Evolutionary conservation across 2,888 invertebrate genomes (phyloP).

Genomic region (Polydesmus complanatus): DNA sequence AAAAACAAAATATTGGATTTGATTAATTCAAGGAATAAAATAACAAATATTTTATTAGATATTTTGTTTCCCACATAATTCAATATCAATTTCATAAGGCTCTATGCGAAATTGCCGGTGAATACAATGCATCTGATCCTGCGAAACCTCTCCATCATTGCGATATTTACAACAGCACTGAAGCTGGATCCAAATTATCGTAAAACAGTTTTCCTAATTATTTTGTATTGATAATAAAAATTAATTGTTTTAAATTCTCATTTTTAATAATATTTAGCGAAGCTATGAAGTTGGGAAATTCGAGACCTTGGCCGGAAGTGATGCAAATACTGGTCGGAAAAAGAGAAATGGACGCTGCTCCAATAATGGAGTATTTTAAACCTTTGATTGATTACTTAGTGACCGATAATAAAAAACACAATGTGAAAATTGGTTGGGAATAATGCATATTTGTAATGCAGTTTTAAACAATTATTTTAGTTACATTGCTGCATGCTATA

Average conservation of each 20-base stretch:
- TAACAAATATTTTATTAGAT: conserved; percentile 28
- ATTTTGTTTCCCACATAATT: conserved; percentile 31
- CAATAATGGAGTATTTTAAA: conserved; percentile 18
- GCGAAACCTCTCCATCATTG: conserved; percentile 29
- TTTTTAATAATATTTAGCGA: conserved; percentile 30
- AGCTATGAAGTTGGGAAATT: conserved; percentile 14
- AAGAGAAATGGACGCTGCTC: conserved; percentile 11
- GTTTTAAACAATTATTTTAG: no score
- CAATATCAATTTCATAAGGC: conserved; percentile 34
- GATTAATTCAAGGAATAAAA: no score
- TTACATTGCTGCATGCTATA: no score
- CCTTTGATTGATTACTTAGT: conserved; percentile 17
- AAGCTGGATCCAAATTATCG: conserved; percentile 27
- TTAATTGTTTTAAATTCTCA: background rate
- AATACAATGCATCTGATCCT: conserved; percentile 17
- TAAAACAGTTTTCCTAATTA: conserved; percentile 16
- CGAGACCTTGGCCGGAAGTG: conserved; percentile 18
- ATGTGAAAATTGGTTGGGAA: conserved; percentile 12
- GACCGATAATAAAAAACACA: conserved; percentile 8
- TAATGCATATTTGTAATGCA: no score
- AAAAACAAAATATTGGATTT: background rate
- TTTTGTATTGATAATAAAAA: background rate
- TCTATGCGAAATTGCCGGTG: conserved; percentile 28
- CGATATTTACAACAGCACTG: conserved; percentile 29
- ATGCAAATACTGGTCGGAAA: conserved; percentile 18